These are phyloP conservation scores for Sinocyclocheilus anophthalmus DNA, from an alignment of 2,113 vertebrate genomes.

Conservation along the genomic window DNA sequence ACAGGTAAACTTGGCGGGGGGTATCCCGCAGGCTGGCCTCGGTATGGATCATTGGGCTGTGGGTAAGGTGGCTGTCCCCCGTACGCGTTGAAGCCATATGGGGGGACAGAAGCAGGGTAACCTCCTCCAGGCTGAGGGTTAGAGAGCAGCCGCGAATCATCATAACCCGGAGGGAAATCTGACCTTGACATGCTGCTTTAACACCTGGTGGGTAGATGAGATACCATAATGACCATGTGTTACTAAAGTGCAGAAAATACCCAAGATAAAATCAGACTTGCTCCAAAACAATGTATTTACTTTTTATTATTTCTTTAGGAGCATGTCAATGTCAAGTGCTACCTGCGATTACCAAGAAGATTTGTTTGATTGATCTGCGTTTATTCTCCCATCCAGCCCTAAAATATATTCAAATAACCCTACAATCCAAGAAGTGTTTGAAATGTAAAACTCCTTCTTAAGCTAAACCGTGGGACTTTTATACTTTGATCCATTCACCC, in stretches of 20 bases:
- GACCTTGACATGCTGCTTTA: slow-evolving; percentile 81
- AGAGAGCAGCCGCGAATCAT: slow-evolving; percentile 76
- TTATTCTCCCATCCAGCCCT: neutral
- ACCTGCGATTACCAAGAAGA: neutral
- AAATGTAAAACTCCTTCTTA: neutral
- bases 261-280: neutral
- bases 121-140: slow-evolving; percentile 63
- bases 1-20: slow-evolving; percentile 69
- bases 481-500: neutral
- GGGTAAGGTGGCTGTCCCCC: slow-evolving; percentile 69
- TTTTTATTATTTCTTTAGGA: neutral
- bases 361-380: neutral
- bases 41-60: slow-evolving; percentile 65
- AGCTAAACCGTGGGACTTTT: neutral
- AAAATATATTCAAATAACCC: neutral
- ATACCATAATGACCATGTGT: neutral
- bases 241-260: neutral
- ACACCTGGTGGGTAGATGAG: slow-evolving; percentile 18
- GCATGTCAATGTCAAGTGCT: neutral
- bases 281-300: neutral
- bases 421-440: neutral
- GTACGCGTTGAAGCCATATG: slow-evolving; percentile 74
- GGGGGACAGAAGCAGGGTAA: slow-evolving; percentile 69
- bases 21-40: slow-evolving; percentile 65
- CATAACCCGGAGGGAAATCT: slow-evolving; percentile 82